These are phyloP conservation scores for Euura saliciscinereae DNA, from an alignment of 1,140 invertebrate species.

Conservation along the genomic window DNA sequence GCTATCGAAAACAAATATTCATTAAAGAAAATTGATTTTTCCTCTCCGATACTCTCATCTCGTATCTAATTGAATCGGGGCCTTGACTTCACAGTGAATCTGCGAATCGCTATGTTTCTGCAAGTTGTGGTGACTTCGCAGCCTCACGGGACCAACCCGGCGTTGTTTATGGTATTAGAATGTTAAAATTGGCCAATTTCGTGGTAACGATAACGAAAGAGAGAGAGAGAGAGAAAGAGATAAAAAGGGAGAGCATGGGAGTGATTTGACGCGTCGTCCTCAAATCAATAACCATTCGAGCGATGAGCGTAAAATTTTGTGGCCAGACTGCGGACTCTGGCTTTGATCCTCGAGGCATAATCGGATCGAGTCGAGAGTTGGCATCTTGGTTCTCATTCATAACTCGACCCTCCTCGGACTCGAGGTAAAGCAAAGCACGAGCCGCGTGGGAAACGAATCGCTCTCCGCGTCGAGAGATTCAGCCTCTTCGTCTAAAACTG, in stretches of 20 bases:
- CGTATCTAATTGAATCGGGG: too few species aligned
- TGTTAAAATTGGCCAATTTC: too few species aligned
- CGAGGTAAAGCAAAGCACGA: not conserved
- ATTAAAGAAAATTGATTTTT: not conserved
- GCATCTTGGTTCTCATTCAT: slow-evolving; percentile 3
- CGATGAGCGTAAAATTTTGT: not conserved
- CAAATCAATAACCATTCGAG: not conserved
- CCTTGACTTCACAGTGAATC: too few species aligned
- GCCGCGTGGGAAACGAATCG: slow-evolving; percentile 1
- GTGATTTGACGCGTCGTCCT: too few species aligned
- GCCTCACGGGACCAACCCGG: too few species aligned
- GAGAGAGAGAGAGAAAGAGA: too few species aligned
- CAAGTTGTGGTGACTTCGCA: too few species aligned
- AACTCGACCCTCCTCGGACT: not conserved
- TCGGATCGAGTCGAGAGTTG: not conserved
- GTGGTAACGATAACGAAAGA: too few species aligned
- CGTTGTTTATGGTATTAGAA: too few species aligned
- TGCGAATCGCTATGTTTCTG: too few species aligned
- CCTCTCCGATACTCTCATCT: too few species aligned
- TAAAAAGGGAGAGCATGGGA: too few species aligned
- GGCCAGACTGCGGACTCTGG: not conserved
- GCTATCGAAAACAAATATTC: not conserved
- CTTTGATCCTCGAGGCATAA: not conserved
- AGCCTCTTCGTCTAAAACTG: not conserved
- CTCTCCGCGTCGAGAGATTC: not conserved